Percentiles rank a stretch among this genome's conserved stretches.
These are phyloP conservation scores for Sebastes cheni DNA, from an alignment of 2,797 vertebrate species.

Conservation along the genomic window DNA sequence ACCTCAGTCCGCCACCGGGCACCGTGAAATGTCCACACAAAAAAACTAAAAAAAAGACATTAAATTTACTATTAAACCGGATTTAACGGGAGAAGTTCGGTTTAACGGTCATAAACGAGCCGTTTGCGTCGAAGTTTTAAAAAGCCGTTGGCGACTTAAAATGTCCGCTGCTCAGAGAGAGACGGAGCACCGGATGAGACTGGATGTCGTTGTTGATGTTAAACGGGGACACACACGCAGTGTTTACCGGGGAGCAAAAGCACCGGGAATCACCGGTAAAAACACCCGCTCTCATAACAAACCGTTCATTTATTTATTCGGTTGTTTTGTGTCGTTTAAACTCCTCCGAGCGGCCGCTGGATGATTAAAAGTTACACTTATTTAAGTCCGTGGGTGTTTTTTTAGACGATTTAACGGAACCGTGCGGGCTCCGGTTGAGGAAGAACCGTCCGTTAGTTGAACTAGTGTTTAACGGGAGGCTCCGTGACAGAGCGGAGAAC, in stretches of 20 bases:
- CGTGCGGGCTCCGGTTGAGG: accelerated
- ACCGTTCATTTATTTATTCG: not conserved
- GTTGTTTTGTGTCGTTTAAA: not conserved
- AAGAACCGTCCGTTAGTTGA: no score
- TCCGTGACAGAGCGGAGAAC: conserved; percentile 17
- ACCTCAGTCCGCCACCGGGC: conserved; percentile 14
- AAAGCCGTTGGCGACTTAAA: conserved; percentile 46
- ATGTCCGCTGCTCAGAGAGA: conserved; percentile 70
- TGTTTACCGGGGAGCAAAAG: no score
- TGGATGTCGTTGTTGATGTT: conserved; percentile 13
- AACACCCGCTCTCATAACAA: not conserved
- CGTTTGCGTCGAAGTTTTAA: conserved; percentile 50
- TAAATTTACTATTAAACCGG: accelerated
- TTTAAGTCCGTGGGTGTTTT: not conserved
- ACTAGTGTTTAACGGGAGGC: not conserved
- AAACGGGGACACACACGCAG: no score
- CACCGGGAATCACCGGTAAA: no score
- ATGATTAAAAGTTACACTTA: conserved; percentile 13
- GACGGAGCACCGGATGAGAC: not conserved
- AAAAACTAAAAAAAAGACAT: not conserved
- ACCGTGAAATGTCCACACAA: not conserved
- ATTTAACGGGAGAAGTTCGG: accelerated
- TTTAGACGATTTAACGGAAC: not conserved
- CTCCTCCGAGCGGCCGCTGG: not conserved
- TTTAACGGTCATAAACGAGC: accelerated